Percentiles rank a stretch among this genome's conserved stretches.
These are phyloP conservation scores for Boulengeromyrus knoepffleri DNA, from an alignment of 2,113 vertebrate genomes.

Conservation along the genomic window DNA sequence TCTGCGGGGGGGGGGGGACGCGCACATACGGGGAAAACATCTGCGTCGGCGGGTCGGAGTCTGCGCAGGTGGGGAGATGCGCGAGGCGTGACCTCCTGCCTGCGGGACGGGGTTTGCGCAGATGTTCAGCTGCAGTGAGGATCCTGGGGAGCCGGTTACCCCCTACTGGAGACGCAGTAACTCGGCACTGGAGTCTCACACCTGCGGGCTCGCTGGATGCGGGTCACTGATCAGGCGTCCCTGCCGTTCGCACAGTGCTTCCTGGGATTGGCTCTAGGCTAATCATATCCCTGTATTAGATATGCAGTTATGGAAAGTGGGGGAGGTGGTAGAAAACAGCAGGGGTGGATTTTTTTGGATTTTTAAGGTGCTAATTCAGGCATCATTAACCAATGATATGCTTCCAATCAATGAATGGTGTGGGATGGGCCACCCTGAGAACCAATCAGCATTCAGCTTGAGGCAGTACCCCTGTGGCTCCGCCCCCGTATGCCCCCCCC, in stretches of 20 bases:
- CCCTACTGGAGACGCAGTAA: neutral
- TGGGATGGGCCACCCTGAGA: neutral
- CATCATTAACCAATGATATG: neutral
- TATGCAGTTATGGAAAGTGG: neutral
- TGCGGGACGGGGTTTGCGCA: neutral
- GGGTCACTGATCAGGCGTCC: neutral
- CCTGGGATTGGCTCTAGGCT: neutral
- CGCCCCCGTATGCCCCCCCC: neutral
- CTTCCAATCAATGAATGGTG: neutral
- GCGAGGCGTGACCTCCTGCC: neutral
- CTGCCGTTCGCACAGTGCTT: neutral
- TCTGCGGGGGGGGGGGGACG: neutral
- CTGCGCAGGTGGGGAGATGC: neutral
- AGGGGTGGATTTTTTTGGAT: neutral
- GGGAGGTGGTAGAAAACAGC: neutral
- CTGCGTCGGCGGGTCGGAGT: neutral
- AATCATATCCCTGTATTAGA: neutral
- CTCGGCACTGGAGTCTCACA: neutral
- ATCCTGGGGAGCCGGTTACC: neutral
- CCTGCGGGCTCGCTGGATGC: neutral
- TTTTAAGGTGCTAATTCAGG: neutral
- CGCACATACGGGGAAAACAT: neutral
- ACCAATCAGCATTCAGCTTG: neutral
- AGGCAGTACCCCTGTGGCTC: neutral
- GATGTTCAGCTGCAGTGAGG: neutral